These are phyloP conservation scores for Noctua fimbriata DNA, from an alignment of 2,888 invertebrate genomes.

Conservation along the genomic window DNA sequence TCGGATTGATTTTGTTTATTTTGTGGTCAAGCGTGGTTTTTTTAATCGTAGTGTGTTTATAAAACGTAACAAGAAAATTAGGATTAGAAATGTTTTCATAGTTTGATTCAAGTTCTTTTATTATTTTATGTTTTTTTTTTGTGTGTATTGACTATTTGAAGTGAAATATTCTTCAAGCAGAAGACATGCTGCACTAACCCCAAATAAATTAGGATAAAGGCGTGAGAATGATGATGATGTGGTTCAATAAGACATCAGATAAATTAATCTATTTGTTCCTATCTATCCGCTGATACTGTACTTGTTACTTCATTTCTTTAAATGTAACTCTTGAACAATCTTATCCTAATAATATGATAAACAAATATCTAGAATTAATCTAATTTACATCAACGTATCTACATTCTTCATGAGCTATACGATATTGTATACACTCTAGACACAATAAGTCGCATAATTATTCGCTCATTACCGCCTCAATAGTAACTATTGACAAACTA, in stretches of 20 bases:
- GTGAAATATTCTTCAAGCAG: background rate
- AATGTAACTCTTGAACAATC: background rate
- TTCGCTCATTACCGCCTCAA: conserved; percentile 44
- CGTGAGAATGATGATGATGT: background rate
- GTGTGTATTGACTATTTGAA: background rate
- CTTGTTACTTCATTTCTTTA: background rate
- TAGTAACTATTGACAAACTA: conserved; percentile 64
- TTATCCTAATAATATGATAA: background rate
- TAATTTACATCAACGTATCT: background rate
- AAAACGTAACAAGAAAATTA: background rate
- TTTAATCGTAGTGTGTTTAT: background rate
- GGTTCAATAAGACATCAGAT: background rate
- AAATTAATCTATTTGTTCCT: background rate
- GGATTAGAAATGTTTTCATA: background rate
- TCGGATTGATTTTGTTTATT: background rate
- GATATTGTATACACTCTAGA: conserved; percentile 10
- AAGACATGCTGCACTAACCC: background rate
- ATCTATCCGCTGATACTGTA: background rate
- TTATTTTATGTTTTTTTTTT: background rate
- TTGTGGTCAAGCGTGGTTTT: background rate
- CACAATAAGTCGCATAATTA: conserved; percentile 42
- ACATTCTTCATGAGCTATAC: background rate
- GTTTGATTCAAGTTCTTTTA: background rate
- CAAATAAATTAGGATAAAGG: background rate
- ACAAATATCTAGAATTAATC: background rate